These are phyloP conservation scores for Ammospiza nelsoni DNA, from an alignment of 2,113 vertebrate species.

Conservation along the genomic window DNA sequence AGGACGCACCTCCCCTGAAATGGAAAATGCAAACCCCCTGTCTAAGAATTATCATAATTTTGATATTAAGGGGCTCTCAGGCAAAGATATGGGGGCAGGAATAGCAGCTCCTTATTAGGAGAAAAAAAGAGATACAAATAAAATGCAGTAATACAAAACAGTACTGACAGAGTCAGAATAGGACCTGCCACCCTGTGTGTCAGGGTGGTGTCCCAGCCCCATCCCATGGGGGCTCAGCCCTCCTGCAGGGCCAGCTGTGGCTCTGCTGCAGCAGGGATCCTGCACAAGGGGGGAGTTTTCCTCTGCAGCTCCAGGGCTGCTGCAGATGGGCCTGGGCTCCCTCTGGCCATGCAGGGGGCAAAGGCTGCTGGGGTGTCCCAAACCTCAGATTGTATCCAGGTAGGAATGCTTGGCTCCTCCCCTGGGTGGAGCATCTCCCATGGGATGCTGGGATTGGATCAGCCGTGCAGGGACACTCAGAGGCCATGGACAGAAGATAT, in stretches of 20 bases:
- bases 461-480: background rate
- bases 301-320: background rate
- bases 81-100: background rate
- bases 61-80: background rate
- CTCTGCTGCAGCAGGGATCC: background rate
- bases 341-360: background rate
- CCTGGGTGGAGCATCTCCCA: background rate
- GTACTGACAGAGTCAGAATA: accelerated
- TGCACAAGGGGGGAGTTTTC: background rate
- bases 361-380: background rate
- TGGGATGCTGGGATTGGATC: background rate
- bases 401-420: background rate
- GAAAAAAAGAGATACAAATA: too few species aligned
- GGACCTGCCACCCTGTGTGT: accelerated
- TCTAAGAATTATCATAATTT: background rate
- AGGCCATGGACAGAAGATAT: background rate
- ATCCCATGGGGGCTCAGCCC: background rate
- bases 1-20: background rate
- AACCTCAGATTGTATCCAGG: background rate
- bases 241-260: background rate
- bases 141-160: background rate
- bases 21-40: background rate
- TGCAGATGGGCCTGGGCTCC: background rate
- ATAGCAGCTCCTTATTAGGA: too few species aligned
- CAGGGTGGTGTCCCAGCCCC: background rate